Percentiles rank a stretch among this genome's conserved stretches.
These are phyloP conservation scores for Macrotrachela quadricornifera DNA, from an alignment of 1,140 invertebrate species.

Conservation along the genomic window DNA sequence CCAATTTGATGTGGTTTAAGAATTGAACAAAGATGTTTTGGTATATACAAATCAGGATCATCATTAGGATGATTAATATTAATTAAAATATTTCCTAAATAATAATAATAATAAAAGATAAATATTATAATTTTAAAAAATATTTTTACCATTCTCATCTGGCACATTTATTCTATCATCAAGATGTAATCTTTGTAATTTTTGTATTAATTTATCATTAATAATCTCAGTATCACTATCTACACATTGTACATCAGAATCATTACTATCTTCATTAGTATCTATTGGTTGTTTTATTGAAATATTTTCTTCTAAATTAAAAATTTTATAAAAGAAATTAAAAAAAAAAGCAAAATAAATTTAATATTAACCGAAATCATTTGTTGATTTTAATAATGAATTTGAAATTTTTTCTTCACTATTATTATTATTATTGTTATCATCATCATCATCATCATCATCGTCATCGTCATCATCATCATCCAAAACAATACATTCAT, in stretches of 20 bases:
- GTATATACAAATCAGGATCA: constrained; percentile 76
- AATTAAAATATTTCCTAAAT: constrained; percentile 56
- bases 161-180: constrained; percentile 38
- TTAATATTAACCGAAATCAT: too few relatives aligned
- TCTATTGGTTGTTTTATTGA: neutral
- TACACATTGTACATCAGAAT: constrained; percentile 40
- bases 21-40: constrained; percentile 65
- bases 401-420: too few relatives aligned
- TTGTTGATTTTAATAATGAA: too few relatives aligned
- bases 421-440: neutral
- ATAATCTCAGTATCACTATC: constrained; percentile 22
- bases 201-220: too few relatives aligned
- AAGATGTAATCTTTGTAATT: too few relatives aligned
- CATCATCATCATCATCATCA: too few relatives aligned
- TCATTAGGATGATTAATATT: constrained; percentile 81
- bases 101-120: too few relatives aligned
- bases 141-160: constrained; percentile 56
- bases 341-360: too few relatives aligned
- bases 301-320: neutral
- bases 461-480: too few relatives aligned
- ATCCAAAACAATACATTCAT: too few relatives aligned
- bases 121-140: too few relatives aligned
- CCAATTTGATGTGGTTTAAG: constrained; percentile 95
- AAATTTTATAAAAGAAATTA: too few relatives aligned
- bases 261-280: constrained; percentile 6